These are phyloP conservation scores for Hystrix cristata DNA, from an alignment of 2,113 vertebrate species.

Conservation along the genomic window DNA sequence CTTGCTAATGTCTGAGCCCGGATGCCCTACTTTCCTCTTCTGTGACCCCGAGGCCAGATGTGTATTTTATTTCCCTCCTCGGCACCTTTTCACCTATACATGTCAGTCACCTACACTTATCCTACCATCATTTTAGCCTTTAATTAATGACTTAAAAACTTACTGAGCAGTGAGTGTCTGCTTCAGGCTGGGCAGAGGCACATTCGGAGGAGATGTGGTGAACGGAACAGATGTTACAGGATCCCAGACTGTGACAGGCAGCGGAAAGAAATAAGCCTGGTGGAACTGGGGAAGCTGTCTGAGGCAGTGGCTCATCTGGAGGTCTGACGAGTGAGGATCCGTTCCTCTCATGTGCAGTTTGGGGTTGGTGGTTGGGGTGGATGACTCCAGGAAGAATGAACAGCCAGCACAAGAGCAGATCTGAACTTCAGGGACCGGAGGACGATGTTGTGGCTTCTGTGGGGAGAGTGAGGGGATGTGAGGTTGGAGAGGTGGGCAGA, in stretches of 20 bases:
- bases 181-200: not conserved
- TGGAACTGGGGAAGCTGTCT: not conserved
- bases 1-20: not conserved
- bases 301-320: not conserved
- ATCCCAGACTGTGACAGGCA: too few species aligned
- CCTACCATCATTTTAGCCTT: not conserved
- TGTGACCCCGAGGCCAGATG: not conserved
- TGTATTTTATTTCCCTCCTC: not conserved
- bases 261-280: not conserved
- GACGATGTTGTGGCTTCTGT: not conserved
- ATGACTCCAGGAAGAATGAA: not conserved
- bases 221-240: rapidly evolving
- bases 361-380: not conserved
- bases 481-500: not conserved
- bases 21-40: not conserved
- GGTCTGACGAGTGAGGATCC: not conserved
- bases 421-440: not conserved
- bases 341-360: not conserved
- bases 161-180: not conserved
- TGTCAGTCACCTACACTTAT: not conserved
- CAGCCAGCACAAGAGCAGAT: not conserved
- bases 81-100: not conserved
- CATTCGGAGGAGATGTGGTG: not conserved
- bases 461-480: not conserved
- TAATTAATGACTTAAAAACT: not conserved